Base-by-base conservation (phyloP, 2,888 invertebrate genomes). In the Atethmia centrago region DNA sequence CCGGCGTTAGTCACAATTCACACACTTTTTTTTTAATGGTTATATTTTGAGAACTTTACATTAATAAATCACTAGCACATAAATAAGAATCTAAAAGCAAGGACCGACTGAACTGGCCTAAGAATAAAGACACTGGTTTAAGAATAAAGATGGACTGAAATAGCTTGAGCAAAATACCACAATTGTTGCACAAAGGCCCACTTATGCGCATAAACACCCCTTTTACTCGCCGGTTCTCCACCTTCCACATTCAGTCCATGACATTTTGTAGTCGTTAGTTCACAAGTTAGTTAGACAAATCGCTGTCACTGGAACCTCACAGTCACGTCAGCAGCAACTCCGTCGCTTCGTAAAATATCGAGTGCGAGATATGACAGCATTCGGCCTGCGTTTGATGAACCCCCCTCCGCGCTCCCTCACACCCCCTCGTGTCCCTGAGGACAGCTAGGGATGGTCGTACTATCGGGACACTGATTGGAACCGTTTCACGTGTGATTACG, bases 361-460 rank as follows among this genome's bases (percentile, higher is more conserved):
- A 87, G 87, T 81, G 84, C 75, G 77, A 78, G 80, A 83, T 80
- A 85, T 85, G 88, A 88, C 88, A 85, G 82, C 75, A 71, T 84
- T 80, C 64, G 79, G 76, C 82, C 87, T 88, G 87, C 87, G 87
- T 86, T 87, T 87, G 87, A 87, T 87, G 79, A 87, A 82, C 68
- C 73, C 59, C 59, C 47, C 19, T 25, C 49, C 67, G 8, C 8
- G 4, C 16, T 28, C 21, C 68, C 68, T 47, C 69, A 36, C 49
- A 61, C 61, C 61, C 61, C 36, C n/a, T 63, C 59, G 21, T 3
- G n/a, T 12, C 31, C 65, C 67, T 31, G 45, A 31, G 25, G 56
- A 59, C 36, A 58, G 45, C 53, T 53, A 25, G 49, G 53, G 62
- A 75, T 42, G 77, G 55, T 58, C 36, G 61, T 76, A 68, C 70